These are phyloP conservation scores for Drosophila pegasa DNA, from an alignment of 2,888 invertebrate genomes.

Conservation along the genomic window DNA sequence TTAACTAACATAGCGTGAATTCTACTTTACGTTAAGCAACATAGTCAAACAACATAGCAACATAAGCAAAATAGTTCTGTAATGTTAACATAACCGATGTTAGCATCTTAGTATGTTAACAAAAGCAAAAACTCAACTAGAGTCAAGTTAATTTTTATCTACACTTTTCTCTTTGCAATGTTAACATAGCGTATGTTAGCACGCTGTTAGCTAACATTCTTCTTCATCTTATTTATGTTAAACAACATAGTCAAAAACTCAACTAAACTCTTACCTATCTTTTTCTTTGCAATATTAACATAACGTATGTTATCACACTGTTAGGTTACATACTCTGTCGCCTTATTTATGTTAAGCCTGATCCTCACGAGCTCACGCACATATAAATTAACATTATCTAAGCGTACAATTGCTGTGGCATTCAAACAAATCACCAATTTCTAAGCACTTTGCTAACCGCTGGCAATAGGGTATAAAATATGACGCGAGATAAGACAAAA, in stretches of 20 bases:
- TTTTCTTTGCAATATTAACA: background rate
- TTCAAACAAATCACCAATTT: slow-evolving; percentile 53
- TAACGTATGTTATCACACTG: background rate
- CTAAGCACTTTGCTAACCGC: slow-evolving; percentile 12
- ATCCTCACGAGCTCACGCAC: slow-evolving; percentile 7
- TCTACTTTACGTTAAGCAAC: slow-evolving; percentile 9
- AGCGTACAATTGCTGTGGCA: slow-evolving; percentile 15
- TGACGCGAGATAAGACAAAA: slow-evolving; percentile 54
- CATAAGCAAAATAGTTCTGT: too few relatives aligned
- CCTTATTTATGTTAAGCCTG: slow-evolving; percentile 9
- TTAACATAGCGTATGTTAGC: background rate
- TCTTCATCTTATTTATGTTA: slow-evolving; percentile 1
- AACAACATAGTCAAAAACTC: too few relatives aligned
- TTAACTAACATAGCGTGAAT: background rate
- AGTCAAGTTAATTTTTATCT: too few relatives aligned
- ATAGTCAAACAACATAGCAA: too few relatives aligned
- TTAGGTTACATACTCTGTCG: background rate
- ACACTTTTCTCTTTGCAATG: background rate
- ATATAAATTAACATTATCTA: slow-evolving; percentile 49
- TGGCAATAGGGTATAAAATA: slow-evolving; percentile 52
- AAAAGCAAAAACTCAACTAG: too few relatives aligned
- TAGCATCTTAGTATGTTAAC: too few relatives aligned
- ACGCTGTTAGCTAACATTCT: background rate
- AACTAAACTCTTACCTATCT: too few relatives aligned
- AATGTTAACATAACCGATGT: too few relatives aligned